Percentiles rank a stretch among this genome's conserved stretches.
These are phyloP conservation scores for Hystrix brachyura DNA, from an alignment of 2,113 vertebrate genomes.

Conservation along the genomic window DNA sequence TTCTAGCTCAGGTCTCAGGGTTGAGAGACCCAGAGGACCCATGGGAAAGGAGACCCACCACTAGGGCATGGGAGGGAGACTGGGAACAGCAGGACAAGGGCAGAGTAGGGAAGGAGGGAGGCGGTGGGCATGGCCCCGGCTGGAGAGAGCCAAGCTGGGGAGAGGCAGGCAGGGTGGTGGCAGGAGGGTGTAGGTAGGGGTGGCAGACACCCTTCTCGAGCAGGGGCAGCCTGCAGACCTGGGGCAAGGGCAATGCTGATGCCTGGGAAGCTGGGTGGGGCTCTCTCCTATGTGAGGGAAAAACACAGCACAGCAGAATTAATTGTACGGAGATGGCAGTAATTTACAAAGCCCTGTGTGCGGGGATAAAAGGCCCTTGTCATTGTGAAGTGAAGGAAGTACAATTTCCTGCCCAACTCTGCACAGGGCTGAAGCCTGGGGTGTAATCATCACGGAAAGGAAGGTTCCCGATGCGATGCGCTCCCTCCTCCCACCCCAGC, in stretches of 20 bases:
- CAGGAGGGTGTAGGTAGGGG: background rate
- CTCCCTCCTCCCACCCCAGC: slow-evolving; percentile 49
- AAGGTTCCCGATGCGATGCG: slow-evolving; percentile 56
- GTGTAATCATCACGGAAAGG: slow-evolving; percentile 77
- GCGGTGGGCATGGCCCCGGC: background rate
- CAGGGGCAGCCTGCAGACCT: background rate
- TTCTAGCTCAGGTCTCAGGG: background rate
- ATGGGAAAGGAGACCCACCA: background rate
- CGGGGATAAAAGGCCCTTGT: slow-evolving; percentile 83
- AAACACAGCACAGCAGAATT: slow-evolving; percentile 77
- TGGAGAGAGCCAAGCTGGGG: background rate
- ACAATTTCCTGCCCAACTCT: slow-evolving; percentile 82
- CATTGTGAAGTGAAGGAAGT: slow-evolving; percentile 84
- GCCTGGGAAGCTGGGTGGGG: slow-evolving; percentile 50
- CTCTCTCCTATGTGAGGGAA: slow-evolving; percentile 36
- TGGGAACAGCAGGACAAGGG: background rate
- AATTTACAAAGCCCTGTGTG: slow-evolving; percentile 80
- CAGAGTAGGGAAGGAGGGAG: background rate
- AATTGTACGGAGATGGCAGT: slow-evolving; percentile 81
- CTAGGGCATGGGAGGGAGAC: background rate
- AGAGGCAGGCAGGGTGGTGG: background rate
- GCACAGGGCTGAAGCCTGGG: slow-evolving; percentile 76
- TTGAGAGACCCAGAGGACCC: background rate
- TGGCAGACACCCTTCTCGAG: background rate
- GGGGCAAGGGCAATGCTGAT: background rate